Conservation (phyloP, 2,113 vertebrate species). For the Dicrurus megarhynchus region DNA sequence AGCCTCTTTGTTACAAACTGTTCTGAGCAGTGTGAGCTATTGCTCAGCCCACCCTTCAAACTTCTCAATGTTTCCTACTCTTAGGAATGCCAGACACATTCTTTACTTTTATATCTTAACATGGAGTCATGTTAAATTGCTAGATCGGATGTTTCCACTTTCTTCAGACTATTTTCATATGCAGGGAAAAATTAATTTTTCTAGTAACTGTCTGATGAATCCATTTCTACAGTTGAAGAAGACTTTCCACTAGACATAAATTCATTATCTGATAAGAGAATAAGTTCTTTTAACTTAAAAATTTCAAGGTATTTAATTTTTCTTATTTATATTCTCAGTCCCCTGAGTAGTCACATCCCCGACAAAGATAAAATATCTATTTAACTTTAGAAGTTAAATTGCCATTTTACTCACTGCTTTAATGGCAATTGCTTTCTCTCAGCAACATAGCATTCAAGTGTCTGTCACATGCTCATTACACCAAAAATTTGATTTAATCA, state of each 20-base stretch:
- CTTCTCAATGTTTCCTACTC: background rate
- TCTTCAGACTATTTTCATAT: background rate
- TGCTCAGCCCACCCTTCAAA: background rate
- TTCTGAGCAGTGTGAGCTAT: background rate
- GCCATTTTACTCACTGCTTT: background rate
- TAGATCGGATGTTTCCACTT: background rate
- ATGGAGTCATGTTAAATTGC: background rate
- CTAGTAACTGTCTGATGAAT: background rate
- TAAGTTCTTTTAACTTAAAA: background rate
- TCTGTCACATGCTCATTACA: background rate
- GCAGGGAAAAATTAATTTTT: background rate
- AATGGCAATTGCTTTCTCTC: background rate
- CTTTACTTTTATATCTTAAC: background rate
- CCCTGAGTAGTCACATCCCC: background rate
- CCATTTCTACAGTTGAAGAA: background rate
- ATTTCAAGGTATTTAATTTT: slow-evolving; percentile 41
- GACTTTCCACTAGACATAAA: slow-evolving; percentile 2
- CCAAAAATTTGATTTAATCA: background rate
- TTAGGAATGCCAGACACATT: background rate
- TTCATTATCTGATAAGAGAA: slow-evolving; percentile 35
- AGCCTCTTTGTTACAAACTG: background rate
- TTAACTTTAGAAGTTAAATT: slow-evolving; percentile 6
- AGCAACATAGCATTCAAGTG: background rate
- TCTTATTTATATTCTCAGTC: slow-evolving; percentile 30
- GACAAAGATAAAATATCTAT: background rate